These are phyloP conservation scores for Caenorhabditis sinica DNA, from an alignment of 2,888 invertebrate genomes.

Conservation along the genomic window DNA sequence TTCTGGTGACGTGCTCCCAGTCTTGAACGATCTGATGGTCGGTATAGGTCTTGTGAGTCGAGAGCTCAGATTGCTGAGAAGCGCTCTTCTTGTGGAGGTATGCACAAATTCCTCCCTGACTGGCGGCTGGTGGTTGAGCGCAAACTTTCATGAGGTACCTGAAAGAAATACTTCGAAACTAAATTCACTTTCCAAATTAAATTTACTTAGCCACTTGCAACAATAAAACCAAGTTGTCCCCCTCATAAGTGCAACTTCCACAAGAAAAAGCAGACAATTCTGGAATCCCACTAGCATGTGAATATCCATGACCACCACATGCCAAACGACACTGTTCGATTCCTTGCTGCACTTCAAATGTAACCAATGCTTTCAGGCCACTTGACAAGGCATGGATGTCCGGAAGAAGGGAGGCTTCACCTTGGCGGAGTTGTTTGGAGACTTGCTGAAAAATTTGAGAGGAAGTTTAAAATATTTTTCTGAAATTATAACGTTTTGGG, in stretches of 20 bases:
- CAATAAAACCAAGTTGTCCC: constrained; percentile 95
- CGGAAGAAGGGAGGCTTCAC: constrained; percentile 79
- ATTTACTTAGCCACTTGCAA: constrained; percentile 90
- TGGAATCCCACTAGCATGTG: constrained; percentile 89
- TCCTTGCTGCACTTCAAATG: constrained; percentile 84
- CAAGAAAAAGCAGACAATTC: constrained; percentile 91
- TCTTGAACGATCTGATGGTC: constrained; percentile 71
- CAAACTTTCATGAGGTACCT: constrained; percentile 76
- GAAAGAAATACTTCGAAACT: constrained; percentile 3
- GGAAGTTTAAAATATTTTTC: no score
- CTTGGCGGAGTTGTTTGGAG: constrained; percentile 86
- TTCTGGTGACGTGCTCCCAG: constrained; percentile 78
- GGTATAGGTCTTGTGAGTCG: constrained; percentile 36
- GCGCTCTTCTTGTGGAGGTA: constrained; percentile 59
- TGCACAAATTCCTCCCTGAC: constrained; percentile 64
- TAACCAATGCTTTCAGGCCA: constrained; percentile 91
- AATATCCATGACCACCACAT: constrained; percentile 96
- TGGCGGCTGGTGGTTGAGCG: constrained; percentile 29
- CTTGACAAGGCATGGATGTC: constrained; percentile 94
- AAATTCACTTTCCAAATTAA: no score
- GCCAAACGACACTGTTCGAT: constrained; percentile 92
- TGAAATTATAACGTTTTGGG: no score
- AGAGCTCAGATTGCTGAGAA: constrained; percentile 15
- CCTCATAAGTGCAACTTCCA: constrained; percentile 95
- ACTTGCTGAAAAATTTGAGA: constrained; percentile 58